Evolutionary conservation across 2,888 invertebrate genomes (phyloP), one percentile per base, ranked within the genome.

Genomic region (Taphrorychus bicolor): DNA sequence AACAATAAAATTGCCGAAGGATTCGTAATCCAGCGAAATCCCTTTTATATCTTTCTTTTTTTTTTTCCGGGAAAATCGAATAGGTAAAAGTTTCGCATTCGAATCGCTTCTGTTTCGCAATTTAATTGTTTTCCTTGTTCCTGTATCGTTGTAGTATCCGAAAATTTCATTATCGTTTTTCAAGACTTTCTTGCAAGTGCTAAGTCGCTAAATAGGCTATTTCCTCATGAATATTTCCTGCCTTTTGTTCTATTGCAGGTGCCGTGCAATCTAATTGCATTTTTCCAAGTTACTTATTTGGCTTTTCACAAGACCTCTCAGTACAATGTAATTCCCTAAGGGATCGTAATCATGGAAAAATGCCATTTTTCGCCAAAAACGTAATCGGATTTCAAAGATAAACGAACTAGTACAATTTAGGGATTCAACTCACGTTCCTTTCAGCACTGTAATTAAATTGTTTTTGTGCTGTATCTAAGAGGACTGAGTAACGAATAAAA

Each of bases 381-480:
- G 32, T 64, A 64, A 64, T 59, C 64, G 53, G 41, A 64, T 64
- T 53, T 41, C 45, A 59, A 58, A 58, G 52, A 64, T 52, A 64
- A 64, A 64, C 52, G 64, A 52, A 63, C 63, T 45, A 41, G 40
- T 40, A 7, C 21, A 57, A 64, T 53, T 64, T 53, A 16, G 17
- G 14, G 48, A 66, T 54, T 59, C 66, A 40, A 58, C 45, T 66
- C 73, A 71, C 73, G 72, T 63, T 17, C 67, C 45, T 58, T 62
- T 66, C 65, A 61, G 11, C 71, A 59, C 67, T 56, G 70, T 73
- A 73, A 73, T 73, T 72, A 72, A 73, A 73, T 73, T 73, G 73
- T 72, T 71, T 59, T 66, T 68, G 67, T 65, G 42, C 57, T 32
- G 32, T 32, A 32, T 61, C 60, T 62, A 40, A 57, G 23, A 59